phyloP scores from a whole-genome alignment of 2,797 vertebrate species.

The Xenentodon cancila region DNA sequence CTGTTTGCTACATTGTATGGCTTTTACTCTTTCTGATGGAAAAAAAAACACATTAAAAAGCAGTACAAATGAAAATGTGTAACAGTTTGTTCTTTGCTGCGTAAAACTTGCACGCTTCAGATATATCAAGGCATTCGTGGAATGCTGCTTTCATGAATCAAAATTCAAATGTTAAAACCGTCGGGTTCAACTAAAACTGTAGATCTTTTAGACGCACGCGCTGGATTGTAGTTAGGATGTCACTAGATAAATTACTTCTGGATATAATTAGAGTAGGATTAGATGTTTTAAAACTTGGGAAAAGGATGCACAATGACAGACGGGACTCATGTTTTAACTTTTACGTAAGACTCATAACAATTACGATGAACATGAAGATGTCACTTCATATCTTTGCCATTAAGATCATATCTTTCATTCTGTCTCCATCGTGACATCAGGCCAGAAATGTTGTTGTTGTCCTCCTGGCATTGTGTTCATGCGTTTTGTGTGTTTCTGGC shows the following conservation, averaged over 20 bases:
- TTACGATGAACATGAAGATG: constrained; percentile 28
- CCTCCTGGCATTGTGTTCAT: too few species aligned
- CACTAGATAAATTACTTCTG: too few species aligned
- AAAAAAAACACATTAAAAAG: constrained; percentile 84
- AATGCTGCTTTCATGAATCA: too few species aligned
- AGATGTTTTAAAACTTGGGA: constrained; percentile 33
- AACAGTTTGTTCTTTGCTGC: not conserved
- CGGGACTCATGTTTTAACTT: not conserved
- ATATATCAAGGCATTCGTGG: too few species aligned
- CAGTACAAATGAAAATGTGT: constrained; percentile 75
- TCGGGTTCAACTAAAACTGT: too few species aligned
- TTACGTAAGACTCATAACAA: too few species aligned
- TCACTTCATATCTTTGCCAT: constrained; percentile 25
- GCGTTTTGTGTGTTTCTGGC: too few species aligned
- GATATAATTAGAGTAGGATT: constrained; percentile 53
- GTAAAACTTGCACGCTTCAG: not conserved
- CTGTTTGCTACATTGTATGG: constrained; percentile 91
- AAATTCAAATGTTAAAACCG: too few species aligned
- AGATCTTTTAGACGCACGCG: too few species aligned
- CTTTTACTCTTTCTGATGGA: constrained; percentile 91
- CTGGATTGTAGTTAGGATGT: too few species aligned
- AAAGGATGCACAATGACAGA: constrained; percentile 3
- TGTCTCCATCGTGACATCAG: not conserved
- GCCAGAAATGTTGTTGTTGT: too few species aligned
- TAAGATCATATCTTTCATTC: constrained; percentile 16